These are phyloP conservation scores for Pterobdella sp. DNA, from an alignment of 2,888 invertebrate species.

Conservation along the genomic window DNA sequence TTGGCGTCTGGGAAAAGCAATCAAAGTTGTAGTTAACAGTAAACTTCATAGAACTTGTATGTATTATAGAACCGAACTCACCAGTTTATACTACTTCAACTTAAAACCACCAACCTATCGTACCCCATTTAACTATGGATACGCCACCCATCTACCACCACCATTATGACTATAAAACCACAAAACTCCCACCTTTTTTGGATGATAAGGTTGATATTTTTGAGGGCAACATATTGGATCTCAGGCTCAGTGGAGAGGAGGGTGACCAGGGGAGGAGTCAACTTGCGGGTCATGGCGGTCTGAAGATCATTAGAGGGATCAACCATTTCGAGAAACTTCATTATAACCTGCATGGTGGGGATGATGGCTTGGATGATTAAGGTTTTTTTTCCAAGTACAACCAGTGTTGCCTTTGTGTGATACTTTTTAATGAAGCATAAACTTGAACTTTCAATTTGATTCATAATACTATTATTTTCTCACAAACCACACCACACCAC, in stretches of 20 bases:
- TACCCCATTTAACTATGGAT: background rate
- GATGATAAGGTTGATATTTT: constrained; percentile 97
- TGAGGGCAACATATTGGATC: constrained; percentile 93
- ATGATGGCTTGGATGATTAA: background rate
- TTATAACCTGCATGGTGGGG: constrained; percentile 59
- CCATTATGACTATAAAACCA: background rate
- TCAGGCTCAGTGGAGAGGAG: constrained; percentile 94
- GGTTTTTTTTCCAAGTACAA: background rate
- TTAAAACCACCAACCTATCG: too few species aligned
- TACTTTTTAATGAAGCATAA: too few species aligned
- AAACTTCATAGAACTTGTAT: too few species aligned
- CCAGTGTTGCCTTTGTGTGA: too few species aligned
- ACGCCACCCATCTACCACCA: background rate
- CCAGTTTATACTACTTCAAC: too few species aligned
- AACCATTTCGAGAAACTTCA: constrained; percentile 97
- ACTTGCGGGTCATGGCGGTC: constrained; percentile 81
- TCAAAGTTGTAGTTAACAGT: too few species aligned
- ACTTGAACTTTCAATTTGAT: too few species aligned
- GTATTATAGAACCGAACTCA: too few species aligned
- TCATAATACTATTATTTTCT: too few species aligned
- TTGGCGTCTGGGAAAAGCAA: too few species aligned
- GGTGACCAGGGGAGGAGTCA: constrained; percentile 95
- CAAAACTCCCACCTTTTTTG: constrained; percentile 64
- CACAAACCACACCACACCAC: background rate
- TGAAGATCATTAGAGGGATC: constrained; percentile 87